phyloP scores from a whole-genome alignment of 1,140 invertebrate species.

The Pseudoatta argentina region DNA sequence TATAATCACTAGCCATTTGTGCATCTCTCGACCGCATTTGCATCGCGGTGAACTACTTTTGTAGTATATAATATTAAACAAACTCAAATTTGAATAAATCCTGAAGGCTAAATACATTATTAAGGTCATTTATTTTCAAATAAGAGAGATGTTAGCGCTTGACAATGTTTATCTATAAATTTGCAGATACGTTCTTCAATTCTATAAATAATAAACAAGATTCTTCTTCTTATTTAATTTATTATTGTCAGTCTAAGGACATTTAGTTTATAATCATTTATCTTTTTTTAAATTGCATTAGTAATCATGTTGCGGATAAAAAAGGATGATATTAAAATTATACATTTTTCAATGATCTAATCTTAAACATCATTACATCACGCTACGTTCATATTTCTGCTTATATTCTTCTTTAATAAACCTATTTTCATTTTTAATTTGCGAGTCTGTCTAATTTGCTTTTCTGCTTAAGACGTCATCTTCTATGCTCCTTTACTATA shows the following conservation, averaged over 20 bases:
- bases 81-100: neutral
- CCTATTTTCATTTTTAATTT: constrained; percentile 1
- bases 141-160: no score
- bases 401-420: neutral
- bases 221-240: no score
- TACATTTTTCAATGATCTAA: neutral
- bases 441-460: neutral
- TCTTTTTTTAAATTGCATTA: neutral
- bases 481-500: neutral
- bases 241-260: no score
- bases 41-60: neutral
- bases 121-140: neutral
- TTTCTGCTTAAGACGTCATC: neutral
- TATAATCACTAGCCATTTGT: constrained; percentile 26
- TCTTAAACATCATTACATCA: neutral
- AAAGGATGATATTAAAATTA: neutral
- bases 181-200: no score
- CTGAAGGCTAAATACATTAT: neutral
- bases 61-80: neutral
- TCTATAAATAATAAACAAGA: no score
- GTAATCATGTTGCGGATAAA: neutral
- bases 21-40: neutral
- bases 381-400: no score
- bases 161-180: no score
- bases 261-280: neutral